These are phyloP conservation scores for Eurosta solidaginis DNA, from an alignment of 1,140 invertebrate species.

Conservation along the genomic window DNA sequence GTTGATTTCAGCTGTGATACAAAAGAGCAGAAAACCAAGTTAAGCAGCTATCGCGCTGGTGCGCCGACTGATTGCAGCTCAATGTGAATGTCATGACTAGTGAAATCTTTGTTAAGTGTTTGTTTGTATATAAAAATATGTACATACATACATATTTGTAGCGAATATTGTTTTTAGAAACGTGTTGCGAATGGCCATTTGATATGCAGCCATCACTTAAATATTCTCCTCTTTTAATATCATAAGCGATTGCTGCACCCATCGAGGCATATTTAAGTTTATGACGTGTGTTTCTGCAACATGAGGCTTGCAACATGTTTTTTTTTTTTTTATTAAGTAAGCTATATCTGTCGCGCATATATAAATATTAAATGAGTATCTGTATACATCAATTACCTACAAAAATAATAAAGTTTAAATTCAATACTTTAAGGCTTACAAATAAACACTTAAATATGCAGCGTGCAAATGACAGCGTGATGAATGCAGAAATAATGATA, in stretches of 20 bases:
- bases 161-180: not conserved
- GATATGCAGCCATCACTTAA: not conserved
- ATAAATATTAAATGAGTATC: too few species aligned
- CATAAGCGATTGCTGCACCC: not conserved
- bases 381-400: too few species aligned
- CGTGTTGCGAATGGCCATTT: slow-evolving; percentile 6
- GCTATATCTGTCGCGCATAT: too few species aligned
- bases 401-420: too few species aligned
- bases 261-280: not conserved
- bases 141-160: not conserved
- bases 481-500: not conserved
- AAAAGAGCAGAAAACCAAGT: too few species aligned
- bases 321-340: too few species aligned
- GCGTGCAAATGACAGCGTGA: not conserved
- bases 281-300: not conserved
- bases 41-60: not conserved
- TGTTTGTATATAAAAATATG: not conserved
- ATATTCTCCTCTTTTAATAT: not conserved
- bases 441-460: not conserved
- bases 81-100: slow-evolving; percentile 4
- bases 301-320: not conserved
- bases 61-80: not conserved
- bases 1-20: not conserved
- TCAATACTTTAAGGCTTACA: too few species aligned
- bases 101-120: not conserved